Evolutionary conservation across 2,113 vertebrate genomes (phyloP), one percentile per base, ranked within the genome.

Genomic region (Girardinichthys multiradiatus): DNA sequence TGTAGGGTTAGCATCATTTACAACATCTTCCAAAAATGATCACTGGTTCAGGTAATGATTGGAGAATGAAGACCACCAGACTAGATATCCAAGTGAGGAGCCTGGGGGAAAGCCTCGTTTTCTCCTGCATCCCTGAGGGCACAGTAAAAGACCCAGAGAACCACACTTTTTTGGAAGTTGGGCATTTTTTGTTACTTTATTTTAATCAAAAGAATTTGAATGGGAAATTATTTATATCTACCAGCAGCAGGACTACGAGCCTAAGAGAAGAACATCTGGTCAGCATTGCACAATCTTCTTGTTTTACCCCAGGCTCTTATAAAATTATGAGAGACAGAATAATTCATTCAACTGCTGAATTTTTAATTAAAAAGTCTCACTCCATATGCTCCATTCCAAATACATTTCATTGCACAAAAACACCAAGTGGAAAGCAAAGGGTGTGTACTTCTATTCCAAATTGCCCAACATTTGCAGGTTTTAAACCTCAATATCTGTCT

Each of bases 331-430:
- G 77, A 89, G 71, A 77, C 65, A 45, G 72, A 86, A 87, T 86
- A 72, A 84, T 86, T 86, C 76, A 86, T 80, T 74, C 69, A 79
- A 60, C 57, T 84, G 72, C 54, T 87, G 66, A 72, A 83, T 84
- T 78, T 89, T 87, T 89, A 64, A 85, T 86, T 71, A 74, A 71
- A 51, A 75, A 76, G 70, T 63, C 59, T 75, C 59, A 75, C 77
- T 68, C 71, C 74, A 74, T 84, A 81, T 86, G 77, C 77, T 73
- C 80, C 68, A 76, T 62, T 69, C 69, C 68, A 70, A 70, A 70
- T 76, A 42, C 35, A 71, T 72, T 73, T 72, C 51, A 80, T 79
- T 75, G 70, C 35, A 27, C 33, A 64, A 45, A 45, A 45, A 24
- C 4, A 54, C 21, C 21, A n/a, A 7, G 48, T 21, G 21, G 8